Evolutionary conservation across 2,797 vertebrate genomes (phyloP), one percentile per base, ranked within the genome.

Genomic region (Sitta carolinensis): DNA sequence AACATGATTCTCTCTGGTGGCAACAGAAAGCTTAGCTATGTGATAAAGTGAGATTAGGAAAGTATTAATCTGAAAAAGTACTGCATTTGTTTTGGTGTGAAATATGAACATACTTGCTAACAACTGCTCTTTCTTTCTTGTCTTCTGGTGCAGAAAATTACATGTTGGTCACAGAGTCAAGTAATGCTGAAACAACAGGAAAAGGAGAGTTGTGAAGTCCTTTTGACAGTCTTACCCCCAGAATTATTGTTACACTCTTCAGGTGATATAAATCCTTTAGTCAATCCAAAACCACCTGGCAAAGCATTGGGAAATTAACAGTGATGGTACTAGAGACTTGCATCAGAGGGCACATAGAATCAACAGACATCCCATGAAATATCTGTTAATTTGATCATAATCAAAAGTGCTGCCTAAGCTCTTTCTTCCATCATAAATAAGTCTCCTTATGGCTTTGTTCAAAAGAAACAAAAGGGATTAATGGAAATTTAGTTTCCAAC

Each of bases 11-110:
- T 92, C 81, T 87, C 93, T 89, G 29, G 54, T 52, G n/a, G 92
- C 92, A 95, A 76, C 36, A 81, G 43, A 88, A 94, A 89, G 21
- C 32, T 84, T 73, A 85, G 51, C 30, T 85, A 68, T 32, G 26
- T 45, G 79, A 95, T 43, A 62, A 66, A 92, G n/a, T 62, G 51
- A 87, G 70, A 94, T 78, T 75, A 90, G 29, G n/a, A 45, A 87
- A 87, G 82, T 36, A 95, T 75, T 89, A 85, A 93, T 58, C 25
- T 62, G 68, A 89, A 61, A 77, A 91, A 72, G 42, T 54, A 63
- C 22, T 47, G 36, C 21, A 30, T 80, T 89, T 87, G n/a, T 87
- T 93, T 90, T 36, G 40, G 34, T 55, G 42, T 54, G 89, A 80
- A 38, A 52, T 17, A 64, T 38, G 74, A 82, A 89, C 26, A 43